These are phyloP conservation scores for Anguilla megastoma DNA, from an alignment of 2,797 vertebrate genomes.

Conservation along the genomic window DNA sequence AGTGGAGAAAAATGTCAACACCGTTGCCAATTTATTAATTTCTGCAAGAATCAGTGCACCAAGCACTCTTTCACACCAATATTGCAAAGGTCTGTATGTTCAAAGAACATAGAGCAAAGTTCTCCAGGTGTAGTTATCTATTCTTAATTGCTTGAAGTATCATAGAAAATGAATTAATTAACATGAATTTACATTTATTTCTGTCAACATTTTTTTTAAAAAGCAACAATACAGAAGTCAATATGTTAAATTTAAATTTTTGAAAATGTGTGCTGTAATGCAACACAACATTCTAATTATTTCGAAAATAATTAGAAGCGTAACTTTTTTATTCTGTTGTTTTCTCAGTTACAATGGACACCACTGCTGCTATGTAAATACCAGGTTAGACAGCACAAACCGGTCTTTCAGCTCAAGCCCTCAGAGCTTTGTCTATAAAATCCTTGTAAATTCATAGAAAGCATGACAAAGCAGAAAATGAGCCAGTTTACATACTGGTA, in stretches of 20 bases:
- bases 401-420: background rate
- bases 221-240: background rate
- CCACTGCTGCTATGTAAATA: background rate
- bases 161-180: background rate
- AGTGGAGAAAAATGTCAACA: background rate
- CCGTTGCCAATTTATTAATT: background rate
- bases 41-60: background rate
- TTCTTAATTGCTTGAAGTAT: background rate
- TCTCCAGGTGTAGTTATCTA: background rate
- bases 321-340: background rate
- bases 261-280: background rate
- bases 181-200: background rate
- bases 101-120: background rate
- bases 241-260: background rate
- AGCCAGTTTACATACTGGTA: constrained; percentile 5
- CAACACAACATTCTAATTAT: background rate
- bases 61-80: constrained; percentile 1
- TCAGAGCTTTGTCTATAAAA: background rate
- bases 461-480: background rate
- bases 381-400: background rate
- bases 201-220: background rate
- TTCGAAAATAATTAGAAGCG: background rate
- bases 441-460: background rate
- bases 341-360: background rate
- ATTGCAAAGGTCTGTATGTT: background rate